Conservation (phyloP, 2,797 vertebrate genomes). For the Siniperca undulata region DNA sequence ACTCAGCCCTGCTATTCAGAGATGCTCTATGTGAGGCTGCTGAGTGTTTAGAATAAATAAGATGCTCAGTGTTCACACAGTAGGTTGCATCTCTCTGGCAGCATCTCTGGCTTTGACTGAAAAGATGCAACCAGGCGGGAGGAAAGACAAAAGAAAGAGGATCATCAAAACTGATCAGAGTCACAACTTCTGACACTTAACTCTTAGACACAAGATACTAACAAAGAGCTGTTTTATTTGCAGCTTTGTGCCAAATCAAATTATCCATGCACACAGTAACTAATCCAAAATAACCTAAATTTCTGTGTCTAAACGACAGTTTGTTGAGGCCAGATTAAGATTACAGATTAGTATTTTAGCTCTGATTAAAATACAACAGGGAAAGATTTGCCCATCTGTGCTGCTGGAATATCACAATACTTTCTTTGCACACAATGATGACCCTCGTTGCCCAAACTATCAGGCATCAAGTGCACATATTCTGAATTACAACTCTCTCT, state of each 20-base stretch:
- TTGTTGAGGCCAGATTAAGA: conserved; percentile 73
- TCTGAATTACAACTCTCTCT: background rate
- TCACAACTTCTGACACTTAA: conserved; percentile 32
- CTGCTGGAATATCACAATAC: conserved; percentile 27
- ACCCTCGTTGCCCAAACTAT: background rate
- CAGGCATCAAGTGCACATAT: background rate
- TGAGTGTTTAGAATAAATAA: conserved; percentile 57
- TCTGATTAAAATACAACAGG: conserved; percentile 72
- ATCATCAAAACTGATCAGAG: conserved; percentile 34
- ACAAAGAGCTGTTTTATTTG: conserved; percentile 27
- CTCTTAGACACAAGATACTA: background rate
- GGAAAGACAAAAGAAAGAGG: conserved; percentile 2
- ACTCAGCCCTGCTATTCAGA: conserved; percentile 55
- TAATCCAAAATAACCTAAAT: conserved; percentile 71
- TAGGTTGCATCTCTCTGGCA: conserved; percentile 34
- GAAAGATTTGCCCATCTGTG: conserved; percentile 60
- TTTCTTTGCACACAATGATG: conserved; percentile 17
- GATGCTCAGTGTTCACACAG: conserved; percentile 33
- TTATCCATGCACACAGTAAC: conserved; percentile 28
- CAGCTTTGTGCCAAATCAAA: conserved; percentile 26
- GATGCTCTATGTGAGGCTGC: conserved; percentile 43
- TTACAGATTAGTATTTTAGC: conserved; percentile 77
- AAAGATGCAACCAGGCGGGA: conserved; percentile 41
- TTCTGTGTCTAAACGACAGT: conserved; percentile 42
- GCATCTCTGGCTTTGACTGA: conserved; percentile 40